Percentiles rank a stretch among this genome's conserved stretches.
Evolutionary conservation across 2,797 vertebrate species (phyloP).

Genomic region (Semotilus atromaculatus): DNA sequence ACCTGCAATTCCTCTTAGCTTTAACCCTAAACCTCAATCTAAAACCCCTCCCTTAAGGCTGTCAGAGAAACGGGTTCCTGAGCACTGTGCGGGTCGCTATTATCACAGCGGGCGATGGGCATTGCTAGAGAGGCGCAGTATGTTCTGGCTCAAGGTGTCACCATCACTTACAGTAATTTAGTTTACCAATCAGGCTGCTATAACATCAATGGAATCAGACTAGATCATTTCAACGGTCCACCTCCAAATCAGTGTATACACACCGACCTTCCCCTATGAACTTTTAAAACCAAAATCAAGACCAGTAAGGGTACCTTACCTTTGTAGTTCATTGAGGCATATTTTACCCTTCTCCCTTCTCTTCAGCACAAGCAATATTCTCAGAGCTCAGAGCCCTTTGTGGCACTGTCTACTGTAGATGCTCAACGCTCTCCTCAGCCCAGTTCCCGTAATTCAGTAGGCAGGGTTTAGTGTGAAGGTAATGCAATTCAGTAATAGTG

Average conservation of each 20-base stretch:
- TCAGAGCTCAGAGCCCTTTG: constrained; percentile 9
- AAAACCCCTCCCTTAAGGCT: constrained; percentile 39
- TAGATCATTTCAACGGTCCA: neutral
- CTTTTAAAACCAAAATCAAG: neutral
- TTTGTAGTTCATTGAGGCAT: constrained; percentile 8
- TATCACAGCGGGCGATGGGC: constrained; percentile 67
- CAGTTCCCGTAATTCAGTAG: neutral
- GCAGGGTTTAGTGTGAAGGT: neutral
- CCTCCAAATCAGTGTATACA: neutral
- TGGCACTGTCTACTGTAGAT: constrained; percentile 5
- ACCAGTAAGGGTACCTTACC: neutral
- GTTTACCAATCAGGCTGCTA: neutral
- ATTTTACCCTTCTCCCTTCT: neutral
- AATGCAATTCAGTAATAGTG: neutral
- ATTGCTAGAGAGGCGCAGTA: constrained; percentile 54
- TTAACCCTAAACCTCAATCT: constrained; percentile 48
- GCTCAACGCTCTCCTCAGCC: neutral
- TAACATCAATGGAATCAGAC: neutral
- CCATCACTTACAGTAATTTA: constrained; percentile 25
- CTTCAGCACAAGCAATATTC: neutral
- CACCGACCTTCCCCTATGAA: neutral
- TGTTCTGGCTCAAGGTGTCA: constrained; percentile 21
- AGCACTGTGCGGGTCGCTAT: constrained; percentile 62
- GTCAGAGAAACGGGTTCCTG: constrained; percentile 33
- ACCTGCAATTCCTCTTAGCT: constrained; percentile 55